A percentile compares a stretch with the other conserved stretches of the same genome.
Evolutionary conservation across 1,140 invertebrate species (phyloP).

Genomic region (Drosophila ohnishii): DNA sequence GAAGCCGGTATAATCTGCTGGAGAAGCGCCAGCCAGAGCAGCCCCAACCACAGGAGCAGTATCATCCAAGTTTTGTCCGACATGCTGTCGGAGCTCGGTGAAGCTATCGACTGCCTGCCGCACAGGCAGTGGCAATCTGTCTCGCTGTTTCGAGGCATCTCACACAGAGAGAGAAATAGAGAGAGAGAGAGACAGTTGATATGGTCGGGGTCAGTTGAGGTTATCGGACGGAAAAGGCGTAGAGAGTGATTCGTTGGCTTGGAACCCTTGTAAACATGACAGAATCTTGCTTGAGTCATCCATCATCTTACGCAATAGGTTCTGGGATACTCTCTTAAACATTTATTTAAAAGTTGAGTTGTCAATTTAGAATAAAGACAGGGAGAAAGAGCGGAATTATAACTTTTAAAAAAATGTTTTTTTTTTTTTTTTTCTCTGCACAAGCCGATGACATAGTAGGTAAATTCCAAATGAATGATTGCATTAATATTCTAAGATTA

Average conservation of each 20-base stretch:
- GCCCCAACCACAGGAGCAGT: background rate
- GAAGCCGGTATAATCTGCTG: slow-evolving; percentile 1
- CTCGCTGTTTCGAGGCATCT: background rate
- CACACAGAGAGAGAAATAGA: background rate
- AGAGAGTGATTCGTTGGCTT: background rate
- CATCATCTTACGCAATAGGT: background rate
- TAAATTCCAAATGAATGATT: slow-evolving; percentile 1
- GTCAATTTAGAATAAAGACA: background rate
- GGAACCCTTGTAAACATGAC: slow-evolving; percentile 6
- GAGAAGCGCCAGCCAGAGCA: slow-evolving; percentile 10
- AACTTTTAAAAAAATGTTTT: background rate
- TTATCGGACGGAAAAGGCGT: slow-evolving; percentile 4
- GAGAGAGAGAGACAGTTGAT: slow-evolving; percentile 45
- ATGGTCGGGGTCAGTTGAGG: slow-evolving; percentile 16
- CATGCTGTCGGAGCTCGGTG: slow-evolving; percentile 60
- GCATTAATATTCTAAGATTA: background rate
- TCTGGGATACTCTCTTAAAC: background rate
- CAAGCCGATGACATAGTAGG: background rate
- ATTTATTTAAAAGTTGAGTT: background rate
- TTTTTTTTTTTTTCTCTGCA: background rate
- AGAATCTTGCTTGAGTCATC: background rate
- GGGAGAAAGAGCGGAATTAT: background rate
- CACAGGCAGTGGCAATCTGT: background rate
- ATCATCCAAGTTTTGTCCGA: slow-evolving; percentile 16
- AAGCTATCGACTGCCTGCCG: slow-evolving; percentile 31